Percentiles rank a stretch among this genome's conserved stretches.
These are phyloP conservation scores for Zaprionus davidi DNA, from an alignment of 1,140 invertebrate genomes.

Conservation along the genomic window DNA sequence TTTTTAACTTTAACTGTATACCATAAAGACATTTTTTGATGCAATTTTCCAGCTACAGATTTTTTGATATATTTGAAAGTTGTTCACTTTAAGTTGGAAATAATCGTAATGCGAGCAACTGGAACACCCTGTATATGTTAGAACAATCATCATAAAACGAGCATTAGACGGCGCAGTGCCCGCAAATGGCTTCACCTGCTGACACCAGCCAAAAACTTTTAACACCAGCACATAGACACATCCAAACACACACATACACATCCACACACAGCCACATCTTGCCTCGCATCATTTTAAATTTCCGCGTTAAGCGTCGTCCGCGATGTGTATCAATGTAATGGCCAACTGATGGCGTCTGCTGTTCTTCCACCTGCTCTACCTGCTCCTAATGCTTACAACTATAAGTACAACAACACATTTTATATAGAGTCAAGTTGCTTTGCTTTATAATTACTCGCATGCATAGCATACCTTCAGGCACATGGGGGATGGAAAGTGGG, in stretches of 20 bases:
- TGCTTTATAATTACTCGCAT: conserved; percentile 24
- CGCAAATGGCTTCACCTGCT: conserved; percentile 44
- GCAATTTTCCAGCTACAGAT: not conserved
- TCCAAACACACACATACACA: not conserved
- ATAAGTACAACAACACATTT: not conserved
- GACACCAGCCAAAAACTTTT: not conserved
- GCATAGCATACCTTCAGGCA: not conserved
- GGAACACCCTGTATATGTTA: conserved; percentile 19
- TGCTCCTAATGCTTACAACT: not conserved
- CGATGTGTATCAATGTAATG: conserved; percentile 34
- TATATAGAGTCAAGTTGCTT: conserved; percentile 1
- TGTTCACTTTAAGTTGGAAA: not conserved
- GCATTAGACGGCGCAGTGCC: conserved; percentile 32
- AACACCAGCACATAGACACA: not conserved
- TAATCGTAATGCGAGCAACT: no score
- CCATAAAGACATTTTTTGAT: no score
- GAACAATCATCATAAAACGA: conserved; percentile 65
- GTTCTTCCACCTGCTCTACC: not conserved
- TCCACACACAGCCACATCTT: no score
- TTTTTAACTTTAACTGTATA: not conserved
- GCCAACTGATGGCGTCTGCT: conserved; percentile 7
- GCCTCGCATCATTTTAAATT: conserved; percentile 26
- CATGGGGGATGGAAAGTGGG: not conserved
- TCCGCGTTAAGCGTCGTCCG: conserved; percentile 5
- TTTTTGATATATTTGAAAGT: not conserved